Conservation (phyloP, 2,888 invertebrate genomes). For the Eristalinus sepulchralis region DNA sequence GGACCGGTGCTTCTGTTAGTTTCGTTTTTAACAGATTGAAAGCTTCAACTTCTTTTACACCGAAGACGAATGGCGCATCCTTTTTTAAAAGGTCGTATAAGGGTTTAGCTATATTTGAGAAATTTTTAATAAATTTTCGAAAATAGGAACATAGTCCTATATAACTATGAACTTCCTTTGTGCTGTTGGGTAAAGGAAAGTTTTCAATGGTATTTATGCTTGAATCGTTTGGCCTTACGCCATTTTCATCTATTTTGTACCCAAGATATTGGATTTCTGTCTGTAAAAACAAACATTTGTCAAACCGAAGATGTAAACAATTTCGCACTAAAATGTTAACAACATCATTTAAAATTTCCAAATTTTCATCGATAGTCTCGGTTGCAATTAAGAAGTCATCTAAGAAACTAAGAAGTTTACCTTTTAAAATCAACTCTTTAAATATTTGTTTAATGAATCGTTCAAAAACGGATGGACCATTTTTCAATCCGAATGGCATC, state of each 20-base stretch:
- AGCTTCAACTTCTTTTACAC: background rate
- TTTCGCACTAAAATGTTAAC: no score
- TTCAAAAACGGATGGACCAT: no score
- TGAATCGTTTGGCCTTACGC: constrained; percentile 22
- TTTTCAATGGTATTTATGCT: constrained; percentile 3
- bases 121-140: constrained; percentile 72
- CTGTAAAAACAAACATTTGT: no score
- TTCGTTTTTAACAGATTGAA: constrained; percentile 41
- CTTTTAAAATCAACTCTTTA: no score
- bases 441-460: no score
- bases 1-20: constrained; percentile 61
- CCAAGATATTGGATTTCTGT: no score
- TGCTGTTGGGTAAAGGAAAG: constrained; percentile 39
- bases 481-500: no score
- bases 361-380: no score
- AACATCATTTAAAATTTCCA: no score
- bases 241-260: background rate
- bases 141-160: constrained; percentile 38
- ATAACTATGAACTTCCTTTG: constrained; percentile 64
- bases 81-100: constrained; percentile 72
- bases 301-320: no score
- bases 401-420: no score
- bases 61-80: constrained; percentile 22
- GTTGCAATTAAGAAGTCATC: no score
- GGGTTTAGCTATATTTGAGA: constrained; percentile 72